Conservation (phyloP, 2,797 vertebrate genomes). For the Ciconia nigra region DNA sequence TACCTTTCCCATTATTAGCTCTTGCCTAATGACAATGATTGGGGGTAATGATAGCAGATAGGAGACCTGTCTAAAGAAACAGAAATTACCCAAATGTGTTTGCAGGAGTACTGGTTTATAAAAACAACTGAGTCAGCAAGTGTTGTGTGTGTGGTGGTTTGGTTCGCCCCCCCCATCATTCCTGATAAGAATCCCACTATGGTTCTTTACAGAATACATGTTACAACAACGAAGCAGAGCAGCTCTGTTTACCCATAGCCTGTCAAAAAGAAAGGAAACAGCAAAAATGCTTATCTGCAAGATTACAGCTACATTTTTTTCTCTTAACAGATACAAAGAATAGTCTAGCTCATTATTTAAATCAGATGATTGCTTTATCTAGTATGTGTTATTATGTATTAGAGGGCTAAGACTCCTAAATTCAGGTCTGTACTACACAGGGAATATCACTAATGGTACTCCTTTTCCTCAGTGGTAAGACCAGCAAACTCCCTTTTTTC, state of each 20-base stretch:
- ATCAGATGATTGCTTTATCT: neutral
- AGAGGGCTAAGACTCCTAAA: neutral
- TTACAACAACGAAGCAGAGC: neutral
- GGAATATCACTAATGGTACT: neutral
- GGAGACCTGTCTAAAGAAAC: neutral
- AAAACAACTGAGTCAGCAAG: neutral
- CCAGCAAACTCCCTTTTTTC: neutral
- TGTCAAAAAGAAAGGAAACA: neutral
- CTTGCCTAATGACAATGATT: neutral
- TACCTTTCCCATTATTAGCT: neutral
- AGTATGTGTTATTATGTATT: neutral
- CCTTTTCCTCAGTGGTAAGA: neutral
- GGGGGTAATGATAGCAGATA: neutral
- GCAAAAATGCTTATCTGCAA: neutral
- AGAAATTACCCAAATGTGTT: neutral
- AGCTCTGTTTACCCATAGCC: neutral
- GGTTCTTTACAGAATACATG: neutral
- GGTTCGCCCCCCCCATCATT: fast-evolving
- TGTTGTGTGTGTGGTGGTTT: neutral
- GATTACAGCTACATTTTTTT: neutral
- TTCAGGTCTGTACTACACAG: neutral
- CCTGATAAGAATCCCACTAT: neutral
- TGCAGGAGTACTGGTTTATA: neutral
- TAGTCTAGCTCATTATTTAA: neutral
- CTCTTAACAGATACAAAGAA: neutral